Conservation (phyloP, 2,797 vertebrate genomes). For the Sebastiscus tertius region DNA sequence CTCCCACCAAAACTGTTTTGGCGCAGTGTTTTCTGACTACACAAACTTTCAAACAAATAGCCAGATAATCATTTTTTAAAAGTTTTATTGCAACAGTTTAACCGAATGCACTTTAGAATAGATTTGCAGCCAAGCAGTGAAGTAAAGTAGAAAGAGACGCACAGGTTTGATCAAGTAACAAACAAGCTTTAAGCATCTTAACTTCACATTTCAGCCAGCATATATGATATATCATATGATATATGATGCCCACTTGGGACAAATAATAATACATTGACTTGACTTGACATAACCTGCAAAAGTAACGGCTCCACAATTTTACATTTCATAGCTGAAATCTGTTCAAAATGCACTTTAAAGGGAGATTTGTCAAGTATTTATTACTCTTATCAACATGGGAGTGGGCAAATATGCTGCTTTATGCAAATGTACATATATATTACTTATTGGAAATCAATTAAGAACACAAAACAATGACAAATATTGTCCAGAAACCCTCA, state of each 20-base stretch:
- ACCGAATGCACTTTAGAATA: neutral
- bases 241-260: too few relatives aligned
- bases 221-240: too few relatives aligned
- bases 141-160: neutral
- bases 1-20: neutral
- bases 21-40: neutral
- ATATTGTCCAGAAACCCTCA: too few relatives aligned
- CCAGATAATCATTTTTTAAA: neutral
- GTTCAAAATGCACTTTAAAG: too few relatives aligned
- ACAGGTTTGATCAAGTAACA: neutral
- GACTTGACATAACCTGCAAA: neutral
- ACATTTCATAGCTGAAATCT: neutral
- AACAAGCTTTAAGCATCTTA: neutral
- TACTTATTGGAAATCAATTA: too few relatives aligned
- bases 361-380: too few relatives aligned
- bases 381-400: too few relatives aligned
- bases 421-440: too few relatives aligned
- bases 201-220: neutral
- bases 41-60: neutral
- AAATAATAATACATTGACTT: neutral
- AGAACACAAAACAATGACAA: too few relatives aligned
- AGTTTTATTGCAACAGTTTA: neutral
- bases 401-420: too few relatives aligned
- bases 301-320: neutral
- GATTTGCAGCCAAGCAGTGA: neutral